Conservation (phyloP, 1,140 invertebrate species). For the Trichogramma pretiosum region DNA sequence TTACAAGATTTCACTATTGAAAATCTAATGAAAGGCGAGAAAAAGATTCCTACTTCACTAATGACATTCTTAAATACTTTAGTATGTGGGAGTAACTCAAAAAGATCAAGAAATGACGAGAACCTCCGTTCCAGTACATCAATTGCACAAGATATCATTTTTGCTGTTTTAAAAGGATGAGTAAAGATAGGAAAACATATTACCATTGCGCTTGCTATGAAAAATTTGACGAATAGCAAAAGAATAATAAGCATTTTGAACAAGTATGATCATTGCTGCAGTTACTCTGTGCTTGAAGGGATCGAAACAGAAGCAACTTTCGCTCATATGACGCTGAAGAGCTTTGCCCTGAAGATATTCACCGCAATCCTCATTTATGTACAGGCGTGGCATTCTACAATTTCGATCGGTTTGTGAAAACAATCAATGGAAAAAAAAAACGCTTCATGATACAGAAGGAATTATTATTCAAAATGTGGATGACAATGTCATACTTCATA, state of each 20-base stretch:
- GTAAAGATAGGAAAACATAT: conserved; percentile 30
- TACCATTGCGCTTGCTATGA: conserved; percentile 24
- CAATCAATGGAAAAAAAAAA: conserved; percentile 26
- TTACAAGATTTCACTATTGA: not conserved
- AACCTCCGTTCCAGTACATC: not conserved
- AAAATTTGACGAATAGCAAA: conserved; percentile 25
- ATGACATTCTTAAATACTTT: not conserved
- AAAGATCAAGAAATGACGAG: not conserved
- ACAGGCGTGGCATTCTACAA: conserved; percentile 34
- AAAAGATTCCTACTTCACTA: not conserved
- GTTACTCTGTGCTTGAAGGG: conserved; percentile 23
- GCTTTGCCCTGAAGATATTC: conserved; percentile 26
- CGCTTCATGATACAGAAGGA: conserved; percentile 33
- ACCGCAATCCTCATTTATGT: conserved; percentile 16
- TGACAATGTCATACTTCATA: no score
- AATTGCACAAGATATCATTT: conserved; percentile 12
- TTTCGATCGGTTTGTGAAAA: conserved; percentile 34
- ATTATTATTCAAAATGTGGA: conserved; percentile 25
- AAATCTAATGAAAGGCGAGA: not conserved
- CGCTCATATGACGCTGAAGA: not conserved
- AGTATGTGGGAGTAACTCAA: not conserved
- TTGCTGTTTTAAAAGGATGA: conserved; percentile 21
- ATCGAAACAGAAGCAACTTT: conserved; percentile 25
- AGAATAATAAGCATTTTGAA: conserved; percentile 27
- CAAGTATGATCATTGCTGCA: conserved; percentile 24